Percentiles rank a stretch among this genome's conserved stretches.
These are phyloP conservation scores for Rhyacichthys aspro DNA, from an alignment of 2,797 vertebrate species.

Conservation along the genomic window DNA sequence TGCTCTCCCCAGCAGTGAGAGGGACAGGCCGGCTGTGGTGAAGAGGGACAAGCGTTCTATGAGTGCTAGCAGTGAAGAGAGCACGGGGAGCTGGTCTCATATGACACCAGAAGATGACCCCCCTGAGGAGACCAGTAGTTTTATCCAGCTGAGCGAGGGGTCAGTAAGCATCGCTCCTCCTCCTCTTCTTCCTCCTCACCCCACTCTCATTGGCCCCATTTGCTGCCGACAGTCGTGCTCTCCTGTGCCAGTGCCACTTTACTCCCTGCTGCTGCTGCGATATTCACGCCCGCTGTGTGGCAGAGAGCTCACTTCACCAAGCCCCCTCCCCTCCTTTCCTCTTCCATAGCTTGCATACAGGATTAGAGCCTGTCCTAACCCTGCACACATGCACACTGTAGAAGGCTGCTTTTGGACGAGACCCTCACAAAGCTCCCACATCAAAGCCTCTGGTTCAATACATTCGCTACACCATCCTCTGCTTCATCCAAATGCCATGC, in stretches of 20 bases:
- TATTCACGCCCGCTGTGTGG: slow-evolving; percentile 41
- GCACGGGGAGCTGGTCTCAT: slow-evolving; percentile 96
- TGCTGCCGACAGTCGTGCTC: slow-evolving; percentile 62
- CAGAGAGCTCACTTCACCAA: slow-evolving; percentile 40
- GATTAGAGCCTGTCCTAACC: slow-evolving; percentile 26
- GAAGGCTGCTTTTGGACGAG: slow-evolving; percentile 30
- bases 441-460: slow-evolving; percentile 31
- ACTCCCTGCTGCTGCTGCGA: slow-evolving; percentile 47
- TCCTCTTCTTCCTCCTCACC: slow-evolving; percentile 62
- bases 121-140: slow-evolving; percentile 95
- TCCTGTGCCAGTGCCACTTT: slow-evolving; percentile 46
- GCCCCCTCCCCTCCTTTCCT: slow-evolving; percentile 52
- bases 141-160: slow-evolving; percentile 94
- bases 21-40: slow-evolving; percentile 73
- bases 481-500: slow-evolving; percentile 48
- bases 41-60: slow-evolving; percentile 83
- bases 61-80: slow-evolving; percentile 94
- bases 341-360: slow-evolving; percentile 50
- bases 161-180: slow-evolving; percentile 85
- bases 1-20: slow-evolving; percentile 79
- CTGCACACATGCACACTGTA: slow-evolving; percentile 27
- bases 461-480: slow-evolving; percentile 49
- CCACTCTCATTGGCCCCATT: slow-evolving; percentile 69
- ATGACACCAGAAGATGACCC: slow-evolving; percentile 92
- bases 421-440: slow-evolving; percentile 26